These are phyloP conservation scores for Geopemphigus sp. DNA, from an alignment of 1,140 invertebrate genomes.

Conservation along the genomic window DNA sequence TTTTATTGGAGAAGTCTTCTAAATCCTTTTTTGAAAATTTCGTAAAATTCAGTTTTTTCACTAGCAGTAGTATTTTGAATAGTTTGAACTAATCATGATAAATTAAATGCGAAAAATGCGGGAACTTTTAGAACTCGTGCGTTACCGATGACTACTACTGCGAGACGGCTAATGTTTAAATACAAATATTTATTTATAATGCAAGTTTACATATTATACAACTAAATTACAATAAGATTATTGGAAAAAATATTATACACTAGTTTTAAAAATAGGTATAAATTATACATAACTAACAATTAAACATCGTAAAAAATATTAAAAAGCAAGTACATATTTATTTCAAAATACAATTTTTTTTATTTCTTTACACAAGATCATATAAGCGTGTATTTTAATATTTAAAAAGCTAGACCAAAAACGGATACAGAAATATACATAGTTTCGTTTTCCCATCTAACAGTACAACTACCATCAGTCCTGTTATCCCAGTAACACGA, in stretches of 20 bases:
- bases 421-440: constrained; percentile 97
- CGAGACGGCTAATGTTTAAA: no score
- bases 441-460: constrained; percentile 98
- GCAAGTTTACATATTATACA: no score
- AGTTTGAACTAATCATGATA: constrained; percentile 89
- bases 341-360: neutral
- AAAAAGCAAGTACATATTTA: no score
- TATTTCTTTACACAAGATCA: constrained; percentile 9
- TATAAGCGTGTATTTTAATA: neutral
- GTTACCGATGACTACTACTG: no score
- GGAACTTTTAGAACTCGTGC: no score
- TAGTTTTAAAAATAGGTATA: no score
- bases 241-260: no score
- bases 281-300: no score
- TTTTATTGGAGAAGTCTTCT: constrained; percentile 78
- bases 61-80: constrained; percentile 95
- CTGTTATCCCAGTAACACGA: constrained; percentile 97
- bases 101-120: no score
- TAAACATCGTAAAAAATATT: no score
- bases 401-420: constrained; percentile 79
- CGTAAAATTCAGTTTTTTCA: constrained; percentile 86
- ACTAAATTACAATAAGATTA: no score
- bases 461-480: constrained; percentile 94
- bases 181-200: no score
- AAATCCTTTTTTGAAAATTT: constrained; percentile 86